phyloP scores from a whole-genome alignment of 1,140 invertebrate genomes.

The Penaeus indicus region DNA sequence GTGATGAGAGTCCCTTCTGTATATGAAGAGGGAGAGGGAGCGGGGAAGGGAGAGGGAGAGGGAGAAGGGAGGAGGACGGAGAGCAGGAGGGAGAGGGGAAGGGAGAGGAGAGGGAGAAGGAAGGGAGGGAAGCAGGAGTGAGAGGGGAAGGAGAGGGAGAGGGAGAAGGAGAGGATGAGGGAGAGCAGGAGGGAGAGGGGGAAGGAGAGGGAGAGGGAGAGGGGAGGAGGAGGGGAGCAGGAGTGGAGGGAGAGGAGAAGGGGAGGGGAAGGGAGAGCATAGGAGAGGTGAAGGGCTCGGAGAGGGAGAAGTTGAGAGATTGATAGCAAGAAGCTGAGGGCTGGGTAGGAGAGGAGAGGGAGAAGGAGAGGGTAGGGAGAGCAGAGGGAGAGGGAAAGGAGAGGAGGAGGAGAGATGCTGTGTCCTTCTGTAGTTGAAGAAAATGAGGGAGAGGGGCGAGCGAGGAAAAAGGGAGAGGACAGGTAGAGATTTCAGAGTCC shows the following conservation, averaged over 20 bases:
- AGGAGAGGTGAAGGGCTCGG: too few species aligned
- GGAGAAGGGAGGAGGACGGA: not conserved
- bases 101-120: constrained; percentile 7
- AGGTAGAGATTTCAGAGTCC: too few species aligned
- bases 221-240: not conserved
- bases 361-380: not conserved
- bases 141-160: too few species aligned
- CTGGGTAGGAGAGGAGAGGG: not conserved
- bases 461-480: not conserved
- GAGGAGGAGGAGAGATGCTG: not conserved
- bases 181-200: constrained; percentile 1
- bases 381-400: not conserved
- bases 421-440: not conserved
- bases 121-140: not conserved
- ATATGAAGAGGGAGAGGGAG: too few species aligned
- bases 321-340: not conserved
- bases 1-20: too few species aligned
- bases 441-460: not conserved
- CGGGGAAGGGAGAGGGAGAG: constrained; percentile 1
- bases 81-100: not conserved
- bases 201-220: constrained; percentile 8
- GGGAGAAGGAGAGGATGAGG: constrained; percentile 1
- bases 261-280: constrained; percentile 8
- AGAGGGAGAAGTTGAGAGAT: constrained; percentile 4
- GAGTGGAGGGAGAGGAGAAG: not conserved